Percentiles rank a stretch among this genome's conserved stretches.
Conservation (phyloP, 2,113 vertebrate genomes). For the Gila orcuttii region DNA sequence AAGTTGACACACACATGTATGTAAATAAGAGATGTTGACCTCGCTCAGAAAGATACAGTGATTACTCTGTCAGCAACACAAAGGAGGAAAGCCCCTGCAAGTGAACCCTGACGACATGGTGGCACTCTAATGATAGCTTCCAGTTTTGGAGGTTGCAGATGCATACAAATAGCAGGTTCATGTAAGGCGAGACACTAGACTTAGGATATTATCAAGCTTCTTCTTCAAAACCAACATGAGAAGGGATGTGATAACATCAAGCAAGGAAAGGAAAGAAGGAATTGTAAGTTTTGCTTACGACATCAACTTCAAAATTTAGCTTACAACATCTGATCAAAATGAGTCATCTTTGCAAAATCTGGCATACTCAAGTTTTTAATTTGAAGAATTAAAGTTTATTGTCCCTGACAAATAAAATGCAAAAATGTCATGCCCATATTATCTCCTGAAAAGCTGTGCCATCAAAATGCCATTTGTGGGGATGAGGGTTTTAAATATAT, state of each 20-base stretch:
- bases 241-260: neutral
- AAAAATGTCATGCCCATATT: neutral
- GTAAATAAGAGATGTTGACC: slow-evolving; percentile 45
- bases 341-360: neutral
- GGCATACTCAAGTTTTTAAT: neutral
- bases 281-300: neutral
- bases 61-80: slow-evolving; percentile 58
- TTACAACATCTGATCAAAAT: neutral
- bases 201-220: slow-evolving; percentile 7
- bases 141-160: slow-evolving; percentile 37
- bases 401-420: neutral
- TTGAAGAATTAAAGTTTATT: neutral
- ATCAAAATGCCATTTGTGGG: neutral
- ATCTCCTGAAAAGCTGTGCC: neutral
- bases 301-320: neutral
- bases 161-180: slow-evolving; percentile 45
- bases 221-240: neutral
- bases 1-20: slow-evolving; percentile 30
- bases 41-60: slow-evolving; percentile 31
- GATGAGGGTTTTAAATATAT: neutral
- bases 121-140: slow-evolving; percentile 48
- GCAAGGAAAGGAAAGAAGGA: neutral
- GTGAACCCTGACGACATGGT: slow-evolving; percentile 42
- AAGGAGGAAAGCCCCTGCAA: slow-evolving; percentile 34
- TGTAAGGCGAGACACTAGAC: slow-evolving; percentile 9